Base-by-base conservation (phyloP, 2,113 vertebrate genomes). In the Cettia cetti region DNA sequence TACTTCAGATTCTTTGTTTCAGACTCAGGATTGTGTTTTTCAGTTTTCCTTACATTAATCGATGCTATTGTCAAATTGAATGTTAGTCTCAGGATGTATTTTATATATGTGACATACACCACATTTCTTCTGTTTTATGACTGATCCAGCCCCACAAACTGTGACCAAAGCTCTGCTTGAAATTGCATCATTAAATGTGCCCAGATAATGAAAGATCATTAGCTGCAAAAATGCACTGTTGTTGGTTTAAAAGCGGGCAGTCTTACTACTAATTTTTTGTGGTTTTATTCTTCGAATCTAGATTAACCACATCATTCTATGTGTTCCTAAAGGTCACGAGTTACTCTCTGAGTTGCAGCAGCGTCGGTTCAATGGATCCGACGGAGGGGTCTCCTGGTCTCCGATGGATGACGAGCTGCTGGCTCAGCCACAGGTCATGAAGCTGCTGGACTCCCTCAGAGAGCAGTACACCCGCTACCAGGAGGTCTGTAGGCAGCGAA, bases 371-470 rank as follows among this genome's bases (percentile, higher is more conserved):
- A 99, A 99, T 59, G 99, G 99, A 12, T 99, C 99, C 0, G 99
- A 99, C 37, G 99, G 99, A 57, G 99, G 98, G 8, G 98, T 99
- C 4, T 98, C 99, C 7, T 99, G 99, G 99, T 99, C 99, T 49
- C 99, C 99, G 2, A 99, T 99, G 99, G 99, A 99, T 39, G 99
- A 99, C 40, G 99, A 99, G 90, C 98, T 99, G 35, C 98, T 99
- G 94, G 99, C 99, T 79, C 99, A 99, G 97, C 99, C 99, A 21
- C 99, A 99, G 97, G 99, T 99, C 53, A 99, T 99, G 99, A 99
- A 99, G 97, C 98, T 99, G 49, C 61, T 99, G 27, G 99, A 99
- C 97, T 99, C 99, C 0, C 98, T 99, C 65, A 96, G 99, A 75
- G 99, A 99, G 90, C 99, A 99, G 47, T 99, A 99, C 86, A 99